phyloP scores from a whole-genome alignment of 2,113 vertebrate genomes.

The Channa maculata region DNA sequence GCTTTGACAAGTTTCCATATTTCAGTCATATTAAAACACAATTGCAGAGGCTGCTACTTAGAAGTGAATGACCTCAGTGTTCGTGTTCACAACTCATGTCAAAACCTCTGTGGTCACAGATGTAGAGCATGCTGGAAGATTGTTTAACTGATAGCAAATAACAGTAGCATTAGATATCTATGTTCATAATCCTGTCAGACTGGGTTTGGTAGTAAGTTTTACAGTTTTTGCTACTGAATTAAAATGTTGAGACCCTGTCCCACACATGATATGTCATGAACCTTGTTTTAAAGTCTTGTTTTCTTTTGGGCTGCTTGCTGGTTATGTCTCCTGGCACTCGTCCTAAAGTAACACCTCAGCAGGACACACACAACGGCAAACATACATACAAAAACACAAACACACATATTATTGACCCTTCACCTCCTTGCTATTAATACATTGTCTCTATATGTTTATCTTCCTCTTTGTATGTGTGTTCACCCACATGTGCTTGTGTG shows the following conservation, averaged over 20 bases:
- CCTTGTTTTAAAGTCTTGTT: conserved; percentile 36
- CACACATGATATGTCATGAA: conserved; percentile 6
- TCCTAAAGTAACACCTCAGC: conserved; percentile 62
- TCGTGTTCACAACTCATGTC: too few relatives aligned
- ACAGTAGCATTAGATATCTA: too few relatives aligned
- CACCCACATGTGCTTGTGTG: conserved; percentile 39
- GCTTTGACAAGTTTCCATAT: too few relatives aligned
- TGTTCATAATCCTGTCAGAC: too few relatives aligned
- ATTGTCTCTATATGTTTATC: conserved; percentile 35
- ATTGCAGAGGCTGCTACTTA: too few relatives aligned
- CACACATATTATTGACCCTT: conserved; percentile 40
- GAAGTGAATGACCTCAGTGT: too few relatives aligned
- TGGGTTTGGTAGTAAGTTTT: too few relatives aligned
- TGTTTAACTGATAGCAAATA: too few relatives aligned
- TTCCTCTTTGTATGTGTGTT: conserved; percentile 51
- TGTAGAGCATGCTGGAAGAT: too few relatives aligned
- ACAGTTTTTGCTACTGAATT: too few relatives aligned
- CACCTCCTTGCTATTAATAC: conserved; percentile 63
- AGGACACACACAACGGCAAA: neutral
- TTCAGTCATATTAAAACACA: too few relatives aligned
- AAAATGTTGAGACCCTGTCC: neutral
- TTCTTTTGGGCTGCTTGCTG: conserved; percentile 18
- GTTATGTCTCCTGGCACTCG: conserved; percentile 48
- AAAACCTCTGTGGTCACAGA: too few relatives aligned
- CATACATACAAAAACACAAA: conserved; percentile 8